These are phyloP conservation scores for Alcedo quadribrachys DNA, from an alignment of 2,797 vertebrate species.

Conservation along the genomic window DNA sequence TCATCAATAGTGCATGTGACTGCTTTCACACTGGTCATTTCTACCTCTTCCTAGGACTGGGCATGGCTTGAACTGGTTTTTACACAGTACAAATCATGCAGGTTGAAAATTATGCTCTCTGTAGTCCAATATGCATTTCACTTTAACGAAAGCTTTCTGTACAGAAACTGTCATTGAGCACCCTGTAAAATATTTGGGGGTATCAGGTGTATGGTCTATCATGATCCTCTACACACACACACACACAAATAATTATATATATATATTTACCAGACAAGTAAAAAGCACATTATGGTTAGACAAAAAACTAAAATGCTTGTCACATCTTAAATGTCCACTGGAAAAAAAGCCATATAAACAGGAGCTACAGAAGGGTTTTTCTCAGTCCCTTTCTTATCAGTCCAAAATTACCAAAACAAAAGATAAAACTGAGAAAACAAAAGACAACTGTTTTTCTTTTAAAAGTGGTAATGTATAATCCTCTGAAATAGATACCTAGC, in stretches of 20 bases:
- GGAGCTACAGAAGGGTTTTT: background rate
- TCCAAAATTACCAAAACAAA: background rate
- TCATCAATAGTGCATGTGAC: background rate
- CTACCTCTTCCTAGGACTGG: background rate
- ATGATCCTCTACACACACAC: background rate
- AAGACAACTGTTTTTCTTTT: background rate
- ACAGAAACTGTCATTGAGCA: background rate
- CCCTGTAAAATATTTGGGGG: background rate
- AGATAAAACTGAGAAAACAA: background rate
- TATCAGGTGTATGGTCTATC: background rate
- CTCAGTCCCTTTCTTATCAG: background rate
- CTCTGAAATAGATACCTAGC: background rate
- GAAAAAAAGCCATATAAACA: background rate
- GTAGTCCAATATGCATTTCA: background rate
- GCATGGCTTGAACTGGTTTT: background rate
- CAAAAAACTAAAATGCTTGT: background rate
- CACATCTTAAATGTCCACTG: background rate
- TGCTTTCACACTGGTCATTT: background rate
- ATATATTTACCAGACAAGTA: background rate
- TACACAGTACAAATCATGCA: background rate
- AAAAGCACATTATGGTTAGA: background rate
- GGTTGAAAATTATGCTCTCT: background rate
- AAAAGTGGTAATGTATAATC: background rate
- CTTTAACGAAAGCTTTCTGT: background rate
- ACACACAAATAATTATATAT: too few relatives aligned